Evolutionary conservation across 2,113 vertebrate genomes (phyloP).

Genomic region (Oceanites oceanicus): DNA sequence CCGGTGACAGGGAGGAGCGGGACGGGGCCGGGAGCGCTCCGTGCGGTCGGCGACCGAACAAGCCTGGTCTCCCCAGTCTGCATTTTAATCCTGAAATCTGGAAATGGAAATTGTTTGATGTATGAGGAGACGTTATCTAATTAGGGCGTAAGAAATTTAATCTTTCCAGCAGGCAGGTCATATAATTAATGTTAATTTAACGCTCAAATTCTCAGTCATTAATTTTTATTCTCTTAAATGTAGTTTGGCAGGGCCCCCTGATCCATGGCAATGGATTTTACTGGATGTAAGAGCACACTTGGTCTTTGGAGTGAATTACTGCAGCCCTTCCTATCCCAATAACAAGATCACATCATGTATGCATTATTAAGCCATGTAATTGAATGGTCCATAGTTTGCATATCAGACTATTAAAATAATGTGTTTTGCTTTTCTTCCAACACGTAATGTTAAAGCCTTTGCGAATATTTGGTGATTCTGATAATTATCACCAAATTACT

Average conservation of each 20-base stretch:
- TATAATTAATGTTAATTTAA: constrained; percentile 99
- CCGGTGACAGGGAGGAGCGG: neutral
- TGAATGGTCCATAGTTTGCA: constrained; percentile 99
- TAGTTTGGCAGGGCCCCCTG: constrained; percentile 88
- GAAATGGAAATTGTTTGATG: constrained; percentile 91
- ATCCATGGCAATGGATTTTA: constrained; percentile 84
- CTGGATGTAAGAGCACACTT: constrained; percentile 83
- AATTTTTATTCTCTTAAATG: constrained; percentile 99
- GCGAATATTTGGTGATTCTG: constrained; percentile 94
- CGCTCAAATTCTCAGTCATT: constrained; percentile 97
- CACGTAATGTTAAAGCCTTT: constrained; percentile 97
- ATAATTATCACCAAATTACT: constrained; percentile 99
- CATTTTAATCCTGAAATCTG: constrained; percentile 72
- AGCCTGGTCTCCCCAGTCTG: constrained; percentile 1
- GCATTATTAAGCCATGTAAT: constrained; percentile 99
- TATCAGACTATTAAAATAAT: constrained; percentile 99
- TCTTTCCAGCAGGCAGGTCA: constrained; percentile 98
- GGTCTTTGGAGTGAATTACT: constrained; percentile 89
- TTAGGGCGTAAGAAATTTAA: constrained; percentile 98
- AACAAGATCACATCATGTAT: constrained; percentile 98
- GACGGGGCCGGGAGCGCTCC: neutral
- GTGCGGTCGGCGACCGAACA: neutral
- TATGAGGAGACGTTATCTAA: constrained; percentile 96
- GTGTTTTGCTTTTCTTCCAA: constrained; percentile 96
- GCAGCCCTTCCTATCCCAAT: constrained; percentile 88